Evolutionary conservation across 2,113 vertebrate genomes (phyloP).

Genomic region (Aepyceros melampus): DNA sequence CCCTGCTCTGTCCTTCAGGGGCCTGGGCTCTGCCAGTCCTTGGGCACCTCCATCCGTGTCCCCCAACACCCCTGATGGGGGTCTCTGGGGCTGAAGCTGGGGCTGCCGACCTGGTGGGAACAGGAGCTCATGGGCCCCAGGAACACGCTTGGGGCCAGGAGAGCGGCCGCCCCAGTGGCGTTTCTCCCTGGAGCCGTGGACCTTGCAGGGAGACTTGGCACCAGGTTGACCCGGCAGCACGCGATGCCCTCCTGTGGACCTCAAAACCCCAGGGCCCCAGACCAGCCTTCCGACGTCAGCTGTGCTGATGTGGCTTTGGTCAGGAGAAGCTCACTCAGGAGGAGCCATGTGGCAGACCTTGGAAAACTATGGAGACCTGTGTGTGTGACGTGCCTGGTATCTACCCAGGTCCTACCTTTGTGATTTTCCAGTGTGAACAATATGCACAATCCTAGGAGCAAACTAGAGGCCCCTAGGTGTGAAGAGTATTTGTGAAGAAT

Average conservation of each 20-base stretch:
- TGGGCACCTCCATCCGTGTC: background rate
- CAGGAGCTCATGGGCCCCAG: background rate
- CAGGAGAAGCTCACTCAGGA: background rate
- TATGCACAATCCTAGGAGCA: background rate
- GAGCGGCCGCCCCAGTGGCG: accelerated
- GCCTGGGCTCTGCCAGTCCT: background rate
- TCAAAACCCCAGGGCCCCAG: background rate
- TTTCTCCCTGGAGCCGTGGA: background rate
- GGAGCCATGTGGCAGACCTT: background rate
- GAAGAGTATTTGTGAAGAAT: background rate
- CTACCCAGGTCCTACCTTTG: background rate
- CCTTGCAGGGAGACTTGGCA: background rate
- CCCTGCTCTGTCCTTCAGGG: background rate
- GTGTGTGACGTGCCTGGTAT: background rate
- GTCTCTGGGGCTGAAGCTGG: background rate
- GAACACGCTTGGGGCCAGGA: accelerated
- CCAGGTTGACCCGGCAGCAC: background rate
- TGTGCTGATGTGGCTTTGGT: background rate
- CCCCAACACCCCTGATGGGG: background rate
- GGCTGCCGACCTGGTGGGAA: background rate
- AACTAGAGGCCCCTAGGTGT: background rate
- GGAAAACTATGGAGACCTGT: background rate
- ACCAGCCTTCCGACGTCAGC: background rate
- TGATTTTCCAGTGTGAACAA: background rate
- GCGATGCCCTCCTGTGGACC: background rate